Evolutionary conservation across 2,888 invertebrate species (phyloP).

Genomic region (Pollenia griseotomentosa): DNA sequence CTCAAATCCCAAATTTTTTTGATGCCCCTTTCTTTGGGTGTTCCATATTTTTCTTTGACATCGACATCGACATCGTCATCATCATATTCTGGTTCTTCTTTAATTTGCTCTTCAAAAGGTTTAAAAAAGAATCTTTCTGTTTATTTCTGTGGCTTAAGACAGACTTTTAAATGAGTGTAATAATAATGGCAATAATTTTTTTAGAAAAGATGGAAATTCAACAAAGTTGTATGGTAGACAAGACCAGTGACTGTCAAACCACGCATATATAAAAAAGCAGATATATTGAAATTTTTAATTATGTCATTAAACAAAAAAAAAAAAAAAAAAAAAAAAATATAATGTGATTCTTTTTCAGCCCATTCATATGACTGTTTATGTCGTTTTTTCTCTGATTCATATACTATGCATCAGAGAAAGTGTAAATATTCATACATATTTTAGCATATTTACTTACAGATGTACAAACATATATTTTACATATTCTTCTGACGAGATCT

Average conservation of each 20-base stretch:
- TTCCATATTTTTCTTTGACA: not conserved
- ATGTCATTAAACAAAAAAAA: too few relatives aligned
- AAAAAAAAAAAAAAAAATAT: too few relatives aligned
- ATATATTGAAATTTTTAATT: too few relatives aligned
- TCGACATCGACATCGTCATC: conserved; percentile 12
- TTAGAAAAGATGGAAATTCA: too few relatives aligned
- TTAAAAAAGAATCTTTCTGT: conserved; percentile 38
- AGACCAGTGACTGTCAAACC: too few relatives aligned
- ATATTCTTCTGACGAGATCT: conserved; percentile 34
- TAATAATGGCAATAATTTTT: too few relatives aligned
- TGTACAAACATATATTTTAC: too few relatives aligned
- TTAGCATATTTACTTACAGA: not conserved
- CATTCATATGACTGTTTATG: not conserved
- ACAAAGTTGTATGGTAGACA: too few relatives aligned
- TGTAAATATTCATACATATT: not conserved
- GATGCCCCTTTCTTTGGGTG: not conserved
- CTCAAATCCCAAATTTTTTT: not conserved
- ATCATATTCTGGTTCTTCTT: conserved; percentile 22
- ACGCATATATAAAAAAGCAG: too few relatives aligned
- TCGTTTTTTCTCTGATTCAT: too few relatives aligned
- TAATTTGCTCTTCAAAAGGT: conserved; percentile 43
- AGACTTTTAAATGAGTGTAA: conserved; percentile 4
- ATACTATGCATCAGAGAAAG: not conserved
- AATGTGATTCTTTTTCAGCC: not conserved
- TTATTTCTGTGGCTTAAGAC: conserved; percentile 1